Conservation (phyloP, 2,888 invertebrate species). For the Sialis lutaria region DNA sequence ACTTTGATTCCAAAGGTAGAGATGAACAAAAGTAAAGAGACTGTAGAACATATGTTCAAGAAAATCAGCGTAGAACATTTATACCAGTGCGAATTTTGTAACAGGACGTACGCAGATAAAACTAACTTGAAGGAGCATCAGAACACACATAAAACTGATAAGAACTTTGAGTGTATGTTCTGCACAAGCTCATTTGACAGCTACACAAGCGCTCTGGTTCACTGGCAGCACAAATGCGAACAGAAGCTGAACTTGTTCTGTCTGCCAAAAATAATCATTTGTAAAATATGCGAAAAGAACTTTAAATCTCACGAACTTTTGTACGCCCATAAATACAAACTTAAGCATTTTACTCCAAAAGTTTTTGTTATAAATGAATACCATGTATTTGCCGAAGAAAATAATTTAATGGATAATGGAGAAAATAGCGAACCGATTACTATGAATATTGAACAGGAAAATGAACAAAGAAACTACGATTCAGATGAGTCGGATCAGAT, state of each 20-base stretch:
- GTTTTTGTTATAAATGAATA: constrained; percentile 14
- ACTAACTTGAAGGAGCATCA: constrained; percentile 27
- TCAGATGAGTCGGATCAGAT: constrained; percentile 1
- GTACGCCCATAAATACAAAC: constrained; percentile 37
- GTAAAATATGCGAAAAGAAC: constrained; percentile 29
- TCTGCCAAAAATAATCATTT: constrained; percentile 25
- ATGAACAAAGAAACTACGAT: constrained; percentile 5
- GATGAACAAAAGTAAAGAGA: background rate
- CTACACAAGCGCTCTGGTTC: constrained; percentile 32
- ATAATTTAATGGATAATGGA: constrained; percentile 8
- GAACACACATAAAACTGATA: constrained; percentile 24
- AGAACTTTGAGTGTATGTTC: constrained; percentile 28
- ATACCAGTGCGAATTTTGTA: constrained; percentile 43
- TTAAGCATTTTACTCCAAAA: constrained; percentile 27
- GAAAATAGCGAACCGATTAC: background rate
- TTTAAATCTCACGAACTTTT: constrained; percentile 31
- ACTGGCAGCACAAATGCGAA: constrained; percentile 31
- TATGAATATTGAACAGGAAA: constrained; percentile 6
- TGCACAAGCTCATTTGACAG: constrained; percentile 28
- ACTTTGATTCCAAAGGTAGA: background rate
- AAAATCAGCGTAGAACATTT: constrained; percentile 25
- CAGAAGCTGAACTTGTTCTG: constrained; percentile 29
- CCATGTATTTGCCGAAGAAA: constrained; percentile 5
- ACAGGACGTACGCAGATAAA: constrained; percentile 34
- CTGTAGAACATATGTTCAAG: constrained; percentile 3